A percentile compares a stretch with the other conserved stretches of the same genome.
Evolutionary conservation across 2,797 vertebrate genomes (phyloP).

Genomic region (Smutsia temminckii): DNA sequence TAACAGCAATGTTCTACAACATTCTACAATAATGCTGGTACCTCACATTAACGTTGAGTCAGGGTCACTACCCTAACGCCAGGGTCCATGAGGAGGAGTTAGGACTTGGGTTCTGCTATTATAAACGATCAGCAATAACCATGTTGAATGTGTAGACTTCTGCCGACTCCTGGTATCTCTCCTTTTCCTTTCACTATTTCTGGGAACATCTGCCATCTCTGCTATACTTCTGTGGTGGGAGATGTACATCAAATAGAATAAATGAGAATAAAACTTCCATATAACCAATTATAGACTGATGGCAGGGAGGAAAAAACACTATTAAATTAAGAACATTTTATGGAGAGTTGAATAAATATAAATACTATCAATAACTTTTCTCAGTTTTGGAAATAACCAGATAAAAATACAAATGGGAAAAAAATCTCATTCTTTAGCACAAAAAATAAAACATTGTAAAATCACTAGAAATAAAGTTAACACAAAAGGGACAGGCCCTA

Average conservation of each 20-base stretch:
- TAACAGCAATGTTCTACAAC: not conserved
- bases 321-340: not conserved
- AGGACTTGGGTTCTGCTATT: not conserved
- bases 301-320: constrained; percentile 21
- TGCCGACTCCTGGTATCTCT: not conserved
- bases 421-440: not conserved
- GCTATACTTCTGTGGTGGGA: not conserved
- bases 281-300: not conserved
- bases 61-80: not conserved
- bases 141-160: not conserved
- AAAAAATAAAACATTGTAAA: not conserved
- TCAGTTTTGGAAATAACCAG: not conserved
- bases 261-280: not conserved
- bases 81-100: not conserved
- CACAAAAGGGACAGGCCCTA: not conserved
- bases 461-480: constrained; percentile 16
- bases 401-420: not conserved
- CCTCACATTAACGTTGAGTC: not conserved
- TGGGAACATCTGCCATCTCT: not conserved
- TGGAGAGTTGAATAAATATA: not conserved
- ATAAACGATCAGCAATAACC: not conserved
- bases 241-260: not conserved
- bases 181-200: not conserved
- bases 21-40: not conserved
- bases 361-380: not conserved